These are phyloP conservation scores for Actenoides hombroni DNA, from an alignment of 2,113 vertebrate genomes.

Conservation along the genomic window DNA sequence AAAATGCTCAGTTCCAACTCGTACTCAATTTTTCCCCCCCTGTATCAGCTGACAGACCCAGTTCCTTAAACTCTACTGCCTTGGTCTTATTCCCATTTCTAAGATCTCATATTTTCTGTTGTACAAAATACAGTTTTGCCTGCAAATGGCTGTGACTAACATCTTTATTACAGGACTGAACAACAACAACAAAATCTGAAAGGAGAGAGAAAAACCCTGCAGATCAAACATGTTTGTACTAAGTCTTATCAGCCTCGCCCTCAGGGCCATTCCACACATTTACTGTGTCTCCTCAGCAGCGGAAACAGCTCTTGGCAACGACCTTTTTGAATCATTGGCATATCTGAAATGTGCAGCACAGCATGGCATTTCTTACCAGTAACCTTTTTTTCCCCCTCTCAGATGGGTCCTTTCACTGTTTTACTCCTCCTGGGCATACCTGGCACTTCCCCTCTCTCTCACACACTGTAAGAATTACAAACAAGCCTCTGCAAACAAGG, in stretches of 20 bases:
- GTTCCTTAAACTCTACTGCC: background rate
- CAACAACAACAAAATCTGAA: background rate
- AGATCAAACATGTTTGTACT: background rate
- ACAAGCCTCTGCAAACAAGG: background rate
- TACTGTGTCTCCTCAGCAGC: background rate
- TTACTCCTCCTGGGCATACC: background rate
- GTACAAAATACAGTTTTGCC: background rate
- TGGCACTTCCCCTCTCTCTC: background rate
- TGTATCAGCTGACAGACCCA: background rate
- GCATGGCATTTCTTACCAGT: background rate
- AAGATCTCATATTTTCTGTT: background rate
- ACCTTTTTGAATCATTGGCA: background rate
- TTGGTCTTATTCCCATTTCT: background rate
- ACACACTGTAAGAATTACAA: background rate
- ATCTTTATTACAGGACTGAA: conserved; percentile 4
- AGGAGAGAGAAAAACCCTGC: background rate
- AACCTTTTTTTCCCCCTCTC: background rate
- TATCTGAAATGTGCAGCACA: background rate
- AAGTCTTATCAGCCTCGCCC: background rate
- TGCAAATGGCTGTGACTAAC: background rate
- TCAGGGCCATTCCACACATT: background rate
- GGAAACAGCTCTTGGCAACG: background rate
- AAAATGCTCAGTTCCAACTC: background rate
- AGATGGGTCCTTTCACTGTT: background rate
- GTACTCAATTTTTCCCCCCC: background rate